Percentiles rank a stretch among this genome's conserved stretches.
Conservation (phyloP, 2,888 invertebrate genomes). For the Branchellion lobata region DNA sequence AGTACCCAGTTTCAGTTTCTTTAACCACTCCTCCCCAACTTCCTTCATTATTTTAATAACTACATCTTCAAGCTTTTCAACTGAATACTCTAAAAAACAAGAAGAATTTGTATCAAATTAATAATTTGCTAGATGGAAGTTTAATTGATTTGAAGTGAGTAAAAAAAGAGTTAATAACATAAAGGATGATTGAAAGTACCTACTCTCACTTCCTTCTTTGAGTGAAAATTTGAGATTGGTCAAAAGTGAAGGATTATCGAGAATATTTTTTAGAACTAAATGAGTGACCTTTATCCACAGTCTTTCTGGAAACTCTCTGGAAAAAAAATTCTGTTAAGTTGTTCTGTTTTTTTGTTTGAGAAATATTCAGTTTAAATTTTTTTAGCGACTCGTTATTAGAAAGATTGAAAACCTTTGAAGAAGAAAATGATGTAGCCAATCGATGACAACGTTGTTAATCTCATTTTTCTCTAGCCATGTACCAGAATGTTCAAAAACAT, state of each 20-base stretch:
- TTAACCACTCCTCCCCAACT: neutral
- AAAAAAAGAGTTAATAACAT: no score
- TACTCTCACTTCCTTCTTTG: neutral
- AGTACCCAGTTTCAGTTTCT: neutral
- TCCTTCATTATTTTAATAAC: neutral
- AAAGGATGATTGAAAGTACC: no score
- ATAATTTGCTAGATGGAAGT: no score
- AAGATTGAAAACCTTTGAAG: neutral
- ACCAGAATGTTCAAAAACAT: constrained; percentile 4
- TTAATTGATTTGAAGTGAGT: no score
- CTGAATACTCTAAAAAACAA: constrained; percentile 1
- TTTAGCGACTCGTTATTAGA: no score
- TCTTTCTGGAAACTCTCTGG: constrained; percentile 3
- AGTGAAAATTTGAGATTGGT: neutral
- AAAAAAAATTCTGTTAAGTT: no score
- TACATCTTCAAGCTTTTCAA: neutral
- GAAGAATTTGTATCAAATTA: no score
- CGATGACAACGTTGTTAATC: neutral
- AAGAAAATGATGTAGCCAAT: constrained; percentile 2
- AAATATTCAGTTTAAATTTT: no score
- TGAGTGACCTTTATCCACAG: neutral
- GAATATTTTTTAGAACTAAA: neutral
- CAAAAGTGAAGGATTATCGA: neutral
- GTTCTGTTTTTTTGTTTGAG: no score
- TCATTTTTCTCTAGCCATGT: neutral